Conservation (phyloP, 2,113 vertebrate genomes). For the Lagopus leucura region DNA sequence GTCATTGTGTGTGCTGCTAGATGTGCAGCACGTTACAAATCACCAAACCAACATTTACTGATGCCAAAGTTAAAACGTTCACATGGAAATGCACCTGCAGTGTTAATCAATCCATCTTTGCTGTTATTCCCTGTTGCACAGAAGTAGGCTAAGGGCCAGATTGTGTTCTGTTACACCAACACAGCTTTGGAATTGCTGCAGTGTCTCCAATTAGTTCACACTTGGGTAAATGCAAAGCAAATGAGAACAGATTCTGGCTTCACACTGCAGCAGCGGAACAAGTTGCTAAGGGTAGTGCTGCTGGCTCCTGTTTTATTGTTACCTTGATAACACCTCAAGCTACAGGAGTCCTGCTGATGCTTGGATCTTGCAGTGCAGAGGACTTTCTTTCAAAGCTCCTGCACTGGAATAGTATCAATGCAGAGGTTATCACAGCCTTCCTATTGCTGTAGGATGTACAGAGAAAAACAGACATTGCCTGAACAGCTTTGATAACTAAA, state of each 20-base stretch:
- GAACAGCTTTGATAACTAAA: constrained; percentile 5
- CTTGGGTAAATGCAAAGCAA: constrained; percentile 17
- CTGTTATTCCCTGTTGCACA: neutral
- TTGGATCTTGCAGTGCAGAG: neutral
- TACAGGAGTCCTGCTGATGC: neutral
- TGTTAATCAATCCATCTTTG: constrained; percentile 48
- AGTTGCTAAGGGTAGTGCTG: neutral
- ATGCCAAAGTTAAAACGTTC: constrained; percentile 45
- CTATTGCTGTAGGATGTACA: neutral
- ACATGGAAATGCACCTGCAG: constrained; percentile 52
- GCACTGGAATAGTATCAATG: rapidly evolving
- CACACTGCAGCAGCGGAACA: neutral
- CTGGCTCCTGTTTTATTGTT: constrained; percentile 33
- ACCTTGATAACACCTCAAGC: constrained; percentile 29
- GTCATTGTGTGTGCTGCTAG: neutral
- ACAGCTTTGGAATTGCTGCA: neutral
- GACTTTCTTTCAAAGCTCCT: constrained; percentile 19
- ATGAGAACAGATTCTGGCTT: constrained; percentile 19
- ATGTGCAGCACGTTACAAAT: neutral
- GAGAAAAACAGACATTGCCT: neutral
- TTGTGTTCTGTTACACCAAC: neutral
- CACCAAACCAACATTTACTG: neutral
- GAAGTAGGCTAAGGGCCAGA: constrained; percentile 18
- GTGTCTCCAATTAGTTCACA: constrained; percentile 14
- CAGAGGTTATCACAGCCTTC: constrained; percentile 7